phyloP scores from a whole-genome alignment of 1,140 invertebrate genomes.

The Drosophila kurseongensis region DNA sequence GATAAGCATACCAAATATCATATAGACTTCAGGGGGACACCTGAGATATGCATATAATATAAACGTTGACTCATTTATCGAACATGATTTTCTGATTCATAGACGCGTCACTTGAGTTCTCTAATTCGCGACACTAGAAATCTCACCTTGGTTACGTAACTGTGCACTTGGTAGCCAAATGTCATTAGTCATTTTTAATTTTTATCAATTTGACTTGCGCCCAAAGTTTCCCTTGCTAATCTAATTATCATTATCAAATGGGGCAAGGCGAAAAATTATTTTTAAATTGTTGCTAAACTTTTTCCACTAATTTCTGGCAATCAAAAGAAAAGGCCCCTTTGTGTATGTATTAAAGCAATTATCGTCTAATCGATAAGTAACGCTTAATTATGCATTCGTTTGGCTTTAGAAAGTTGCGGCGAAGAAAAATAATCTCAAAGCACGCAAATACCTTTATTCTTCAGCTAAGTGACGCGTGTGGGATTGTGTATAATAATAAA shows the following conservation, averaged over 20 bases:
- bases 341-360: constrained; percentile 27
- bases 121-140: constrained; percentile 10
- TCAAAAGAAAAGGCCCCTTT: background rate
- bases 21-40: background rate
- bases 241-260: constrained; percentile 58
- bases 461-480: constrained; percentile 37
- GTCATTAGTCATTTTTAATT: constrained; percentile 57
- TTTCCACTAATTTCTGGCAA: constrained; percentile 6
- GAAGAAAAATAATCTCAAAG: constrained; percentile 26
- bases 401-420: constrained; percentile 49
- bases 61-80: constrained; percentile 36
- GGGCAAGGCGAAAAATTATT: constrained; percentile 39
- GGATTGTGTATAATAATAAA: constrained; percentile 6
- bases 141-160: constrained; percentile 47
- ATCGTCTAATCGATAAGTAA: constrained; percentile 55
- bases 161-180: constrained; percentile 17
- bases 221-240: constrained; percentile 51
- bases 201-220: constrained; percentile 10
- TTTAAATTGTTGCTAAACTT: constrained; percentile 1
- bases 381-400: constrained; percentile 38
- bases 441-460: constrained; percentile 42
- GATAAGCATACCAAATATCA: constrained; percentile 9
- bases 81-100: constrained; percentile 58
- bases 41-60: constrained; percentile 17
- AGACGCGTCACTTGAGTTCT: constrained; percentile 27